phyloP scores from a whole-genome alignment of 2,797 vertebrate species.

The Vireo griseus region DNA sequence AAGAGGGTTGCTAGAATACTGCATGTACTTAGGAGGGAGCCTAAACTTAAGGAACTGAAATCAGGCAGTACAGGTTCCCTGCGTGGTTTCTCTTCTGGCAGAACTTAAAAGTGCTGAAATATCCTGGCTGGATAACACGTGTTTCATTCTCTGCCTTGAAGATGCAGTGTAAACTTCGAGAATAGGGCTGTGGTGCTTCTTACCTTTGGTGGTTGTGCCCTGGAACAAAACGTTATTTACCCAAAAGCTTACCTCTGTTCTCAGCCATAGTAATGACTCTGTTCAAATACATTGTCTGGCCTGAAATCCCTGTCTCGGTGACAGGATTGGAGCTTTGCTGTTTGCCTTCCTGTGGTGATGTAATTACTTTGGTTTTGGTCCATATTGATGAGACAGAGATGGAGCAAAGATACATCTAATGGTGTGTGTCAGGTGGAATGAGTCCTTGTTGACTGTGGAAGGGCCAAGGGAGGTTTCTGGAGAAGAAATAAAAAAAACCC shows the following conservation, averaged over 20 bases:
- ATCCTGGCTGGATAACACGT: background rate
- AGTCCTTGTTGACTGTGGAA: background rate
- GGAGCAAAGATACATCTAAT: accelerated
- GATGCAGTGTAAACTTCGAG: background rate
- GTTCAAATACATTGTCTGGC: background rate
- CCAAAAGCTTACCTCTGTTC: background rate
- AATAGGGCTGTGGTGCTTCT: background rate
- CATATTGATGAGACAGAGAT: background rate
- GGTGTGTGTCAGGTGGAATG: accelerated
- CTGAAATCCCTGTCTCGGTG: background rate
- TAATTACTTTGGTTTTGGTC: background rate
- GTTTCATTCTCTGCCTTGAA: background rate
- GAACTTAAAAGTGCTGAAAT: background rate
- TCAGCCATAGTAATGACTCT: background rate
- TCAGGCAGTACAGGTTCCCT: background rate
- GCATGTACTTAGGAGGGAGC: background rate
- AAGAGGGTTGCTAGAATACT: background rate
- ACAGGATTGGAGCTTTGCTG: background rate
- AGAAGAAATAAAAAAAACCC: background rate
- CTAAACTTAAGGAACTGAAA: background rate
- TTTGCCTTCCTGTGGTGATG: background rate
- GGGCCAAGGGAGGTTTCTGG: background rate
- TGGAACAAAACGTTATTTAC: background rate
- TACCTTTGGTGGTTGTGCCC: background rate
- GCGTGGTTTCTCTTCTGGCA: background rate